phyloP scores from a whole-genome alignment of 2,888 invertebrate genomes.

The Andricus curvator region DNA sequence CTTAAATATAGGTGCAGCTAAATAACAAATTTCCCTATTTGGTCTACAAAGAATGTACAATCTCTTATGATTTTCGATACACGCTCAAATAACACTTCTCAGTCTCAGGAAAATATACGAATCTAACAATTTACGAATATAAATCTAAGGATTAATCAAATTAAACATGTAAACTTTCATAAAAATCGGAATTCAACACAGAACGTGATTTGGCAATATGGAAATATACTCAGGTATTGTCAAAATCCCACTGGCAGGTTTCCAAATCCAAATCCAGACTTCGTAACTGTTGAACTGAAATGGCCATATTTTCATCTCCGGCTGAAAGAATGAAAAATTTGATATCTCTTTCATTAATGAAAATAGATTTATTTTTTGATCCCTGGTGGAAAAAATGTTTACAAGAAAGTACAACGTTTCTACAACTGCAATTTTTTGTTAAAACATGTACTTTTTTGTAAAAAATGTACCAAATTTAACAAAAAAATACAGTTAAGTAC shows the following conservation, averaged over 20 bases:
- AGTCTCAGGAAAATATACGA: slow-evolving; percentile 29
- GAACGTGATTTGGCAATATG: not conserved
- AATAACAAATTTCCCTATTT: not conserved
- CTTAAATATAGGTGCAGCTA: no score
- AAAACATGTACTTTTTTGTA: no score
- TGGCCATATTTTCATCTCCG: slow-evolving; percentile 83
- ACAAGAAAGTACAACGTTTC: no score
- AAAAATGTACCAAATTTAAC: no score
- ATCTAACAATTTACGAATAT: slow-evolving; percentile 18
- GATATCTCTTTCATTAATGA: not conserved
- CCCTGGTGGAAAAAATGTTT: no score
- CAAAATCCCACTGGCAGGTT: slow-evolving; percentile 85
- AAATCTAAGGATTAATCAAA: not conserved
- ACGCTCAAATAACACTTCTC: slow-evolving; percentile 18
- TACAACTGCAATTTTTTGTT: no score
- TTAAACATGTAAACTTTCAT: slow-evolving; percentile 7
- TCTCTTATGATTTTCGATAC: not conserved
- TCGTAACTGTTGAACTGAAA: slow-evolving; percentile 82
- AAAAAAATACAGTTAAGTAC: no score
- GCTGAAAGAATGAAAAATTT: not conserved
- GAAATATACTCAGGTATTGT: slow-evolving; percentile 61
- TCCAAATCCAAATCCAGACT: slow-evolving; percentile 83
- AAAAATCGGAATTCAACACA: not conserved
- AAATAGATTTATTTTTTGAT: not conserved
- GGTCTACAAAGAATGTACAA: not conserved